Base-by-base conservation (phyloP, 2,113 vertebrate genomes). In the Physeter macrocephalus region DNA sequence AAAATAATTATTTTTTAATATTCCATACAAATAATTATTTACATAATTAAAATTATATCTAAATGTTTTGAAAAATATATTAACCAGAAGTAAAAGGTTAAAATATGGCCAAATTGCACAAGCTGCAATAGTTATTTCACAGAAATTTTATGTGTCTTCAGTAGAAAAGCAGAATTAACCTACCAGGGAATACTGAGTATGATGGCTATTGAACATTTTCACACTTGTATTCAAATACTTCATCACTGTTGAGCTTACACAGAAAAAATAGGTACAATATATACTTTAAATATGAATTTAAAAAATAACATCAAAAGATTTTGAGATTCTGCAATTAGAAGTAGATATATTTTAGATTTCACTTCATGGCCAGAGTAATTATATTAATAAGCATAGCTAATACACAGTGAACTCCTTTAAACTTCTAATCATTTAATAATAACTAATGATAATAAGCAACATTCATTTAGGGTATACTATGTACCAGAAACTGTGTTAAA, bases 1-100 rank as follows among this genome's bases (percentile, higher is more conserved):
- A 84, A 93, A 90, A 62, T 62, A 71, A 89, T 83, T 92, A 64
- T 14, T 46, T 88, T 86, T 84, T 84, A 90, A 67, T 88, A 93
- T 59, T 81, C 2, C 1, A 93, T 43, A 82, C 5, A 62, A 64
- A 49, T 69, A 77, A 81, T 85, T 46, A 71, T 21, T 46, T 91
- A 62, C 34, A 61, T 54, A 90, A 77, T 81, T 93, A 71, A 78
- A 87, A 66, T 61, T 82, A 36, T 52, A 66, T 64, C 18, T 25
- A 74, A 88, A 36, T 85, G 6, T 5, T 93, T 82, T 81, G 88
- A 64, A 31, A 1, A 96, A 72, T 43, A 72, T 52, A 64, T 67
- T 72, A 69, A 77, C 8, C 78, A 6, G 49, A 49, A 72, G 34
- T 82, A 66, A 90, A 94, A 88, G 17, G 17, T 92, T 89, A 77